Conservation (phyloP, 2,888 invertebrate genomes). For the Hartigia nigra region DNA sequence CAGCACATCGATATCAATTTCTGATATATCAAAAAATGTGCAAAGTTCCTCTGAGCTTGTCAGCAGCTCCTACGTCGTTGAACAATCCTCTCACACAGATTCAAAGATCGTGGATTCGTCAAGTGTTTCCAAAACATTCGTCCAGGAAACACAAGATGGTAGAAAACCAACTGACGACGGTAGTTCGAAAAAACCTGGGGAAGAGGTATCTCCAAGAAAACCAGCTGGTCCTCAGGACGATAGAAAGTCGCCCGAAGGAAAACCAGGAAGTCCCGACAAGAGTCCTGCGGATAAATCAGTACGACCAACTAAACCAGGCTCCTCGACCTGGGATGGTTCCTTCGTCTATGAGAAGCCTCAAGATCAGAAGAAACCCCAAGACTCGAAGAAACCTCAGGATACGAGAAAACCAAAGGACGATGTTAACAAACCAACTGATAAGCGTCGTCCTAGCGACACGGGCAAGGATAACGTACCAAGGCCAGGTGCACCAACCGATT, state of each 20-base stretch:
- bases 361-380: conserved; percentile 20
- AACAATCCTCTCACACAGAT: conserved; percentile 23
- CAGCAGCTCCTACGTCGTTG: conserved; percentile 15
- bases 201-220: conserved; percentile 10
- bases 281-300: conserved; percentile 37
- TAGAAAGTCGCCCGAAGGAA: not conserved
- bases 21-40: conserved; percentile 16
- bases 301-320: conserved; percentile 51
- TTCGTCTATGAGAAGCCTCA: conserved; percentile 49
- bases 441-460: conserved; percentile 15
- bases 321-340: conserved; percentile 57
- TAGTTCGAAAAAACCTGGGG: conserved; percentile 11
- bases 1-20: conserved; percentile 11
- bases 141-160: conserved; percentile 17
- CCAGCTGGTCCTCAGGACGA: conserved; percentile 7
- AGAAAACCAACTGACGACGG: conserved; percentile 13
- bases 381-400: conserved; percentile 26
- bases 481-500: not conserved
- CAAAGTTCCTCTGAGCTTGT: conserved; percentile 14
- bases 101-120: conserved; percentile 33
- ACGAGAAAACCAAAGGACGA: conserved; percentile 23
- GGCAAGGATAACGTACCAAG: not conserved
- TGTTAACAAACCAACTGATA: not conserved
- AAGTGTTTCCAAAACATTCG: conserved; percentile 21
- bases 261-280: conserved; percentile 35